Percentiles rank a stretch among this genome's conserved stretches.
Evolutionary conservation across 2,113 vertebrate species (phyloP).

Genomic region (Miniopterus natalensis): DNA sequence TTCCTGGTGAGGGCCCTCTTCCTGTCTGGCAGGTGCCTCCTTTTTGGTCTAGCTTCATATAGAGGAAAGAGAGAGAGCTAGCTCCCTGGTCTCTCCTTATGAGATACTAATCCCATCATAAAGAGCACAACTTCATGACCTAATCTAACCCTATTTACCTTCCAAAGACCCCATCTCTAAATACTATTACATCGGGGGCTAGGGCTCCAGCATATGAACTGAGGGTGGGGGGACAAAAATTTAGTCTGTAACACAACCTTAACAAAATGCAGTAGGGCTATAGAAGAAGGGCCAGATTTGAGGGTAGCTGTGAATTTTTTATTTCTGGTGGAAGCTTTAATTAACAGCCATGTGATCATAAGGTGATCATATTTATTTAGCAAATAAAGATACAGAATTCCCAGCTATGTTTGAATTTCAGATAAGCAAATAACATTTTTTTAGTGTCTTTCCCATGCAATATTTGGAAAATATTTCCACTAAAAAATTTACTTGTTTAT

Average conservation of each 20-base stretch:
- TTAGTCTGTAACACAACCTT: neutral
- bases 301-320: neutral
- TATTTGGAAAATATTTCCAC: neutral
- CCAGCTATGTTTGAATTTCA: neutral
- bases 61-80: neutral
- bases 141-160: neutral
- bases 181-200: too few species aligned
- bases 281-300: neutral
- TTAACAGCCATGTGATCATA: neutral
- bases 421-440: conserved; percentile 23
- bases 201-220: neutral
- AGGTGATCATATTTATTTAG: neutral
- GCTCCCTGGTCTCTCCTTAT: neutral
- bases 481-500: conserved; percentile 4
- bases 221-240: neutral
- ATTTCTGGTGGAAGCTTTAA: neutral
- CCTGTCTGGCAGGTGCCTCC: neutral
- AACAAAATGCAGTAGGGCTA: neutral
- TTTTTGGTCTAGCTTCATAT: neutral
- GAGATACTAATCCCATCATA: neutral
- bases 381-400: neutral
- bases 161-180: neutral
- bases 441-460: neutral
- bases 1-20: neutral
- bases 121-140: neutral